Evolutionary conservation across 2,888 invertebrate species (phyloP), one percentile per base, ranked within the genome.

Genomic region (Hanleya hanleyi): DNA sequence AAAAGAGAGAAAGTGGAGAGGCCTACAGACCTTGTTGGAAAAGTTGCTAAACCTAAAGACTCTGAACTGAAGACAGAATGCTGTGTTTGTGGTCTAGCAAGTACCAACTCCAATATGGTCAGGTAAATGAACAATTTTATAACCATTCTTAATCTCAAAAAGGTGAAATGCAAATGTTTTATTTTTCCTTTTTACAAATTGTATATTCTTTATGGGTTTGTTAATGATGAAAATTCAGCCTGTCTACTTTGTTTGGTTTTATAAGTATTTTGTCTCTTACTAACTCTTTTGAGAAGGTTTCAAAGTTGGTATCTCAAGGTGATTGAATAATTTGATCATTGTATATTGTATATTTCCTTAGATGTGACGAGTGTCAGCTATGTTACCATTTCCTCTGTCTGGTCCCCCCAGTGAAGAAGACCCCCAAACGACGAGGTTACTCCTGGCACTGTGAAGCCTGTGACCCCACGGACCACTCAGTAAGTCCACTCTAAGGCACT

Each of bases 361-460:
- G 96, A 89, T 97, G 97, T 91, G 97, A 97, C 91, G 96, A 96
- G 89, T 98, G 98, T 91, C 93, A 93, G 87, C 95, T 95, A 88
- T 94, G 95, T 84, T 98, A 96, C 92, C 98, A 98, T 92, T 97
- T 97, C 90, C 94, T 94, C 76, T 98, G 98, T 91, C 92, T 98
- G 85, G 96, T 97, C 91, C 98, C 98, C 67, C 98, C 98, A 18
- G 93, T 97, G 18, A 97, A 96, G 91, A 97, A 97, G 91, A 95
- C 96, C 74, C 97, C 97, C 0, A 97, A 97, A 92, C 94, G 95
- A 85, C 94, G 97, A 70, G 97, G 97, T 38, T 97, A 97, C 90
- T 96, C 96, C 18, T 97, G 97, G 97, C 96, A 96, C 91, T 97
- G 97, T 91, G 96, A 96, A 67, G 96, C 96, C 90, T 97, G 97